phyloP scores from a whole-genome alignment of 2,888 invertebrate species.

The Nomada flava region DNA sequence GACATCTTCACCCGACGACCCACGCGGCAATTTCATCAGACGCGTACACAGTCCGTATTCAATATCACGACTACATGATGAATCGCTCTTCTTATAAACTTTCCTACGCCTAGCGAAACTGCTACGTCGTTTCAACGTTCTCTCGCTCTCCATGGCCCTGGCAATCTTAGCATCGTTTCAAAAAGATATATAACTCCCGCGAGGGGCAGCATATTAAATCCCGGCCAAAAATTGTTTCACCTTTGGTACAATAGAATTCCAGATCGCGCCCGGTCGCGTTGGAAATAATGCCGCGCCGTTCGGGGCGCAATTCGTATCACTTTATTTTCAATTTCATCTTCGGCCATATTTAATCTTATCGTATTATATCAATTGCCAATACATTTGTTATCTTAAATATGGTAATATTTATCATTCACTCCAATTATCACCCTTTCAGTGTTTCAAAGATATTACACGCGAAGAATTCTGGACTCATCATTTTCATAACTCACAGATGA shows the following conservation, averaged over 20 bases:
- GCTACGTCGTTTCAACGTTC: constrained; percentile 9
- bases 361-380: not conserved
- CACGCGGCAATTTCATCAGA: constrained; percentile 17
- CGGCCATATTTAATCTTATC: not conserved
- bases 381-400: too few species aligned
- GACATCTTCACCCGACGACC: constrained; percentile 28
- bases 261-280: not conserved
- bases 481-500: constrained; percentile 14
- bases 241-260: not conserved
- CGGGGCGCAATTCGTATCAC: not conserved
- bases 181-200: constrained; percentile 37
- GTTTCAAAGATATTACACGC: not conserved
- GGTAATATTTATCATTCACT: too few species aligned
- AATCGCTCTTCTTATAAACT: constrained; percentile 42
- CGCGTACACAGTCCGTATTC: constrained; percentile 17
- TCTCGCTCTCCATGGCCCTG: not conserved
- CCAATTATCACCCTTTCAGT: too few species aligned
- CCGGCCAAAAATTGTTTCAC: constrained; percentile 32
- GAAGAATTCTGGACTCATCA: not conserved
- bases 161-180: constrained; percentile 28
- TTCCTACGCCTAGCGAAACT: constrained; percentile 31
- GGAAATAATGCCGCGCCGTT: not conserved
- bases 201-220: constrained; percentile 42
- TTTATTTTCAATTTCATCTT: constrained; percentile 1
- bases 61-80: constrained; percentile 46